Evolutionary conservation across 2,888 invertebrate species (phyloP).

Genomic region (Drosophila greeni): DNA sequence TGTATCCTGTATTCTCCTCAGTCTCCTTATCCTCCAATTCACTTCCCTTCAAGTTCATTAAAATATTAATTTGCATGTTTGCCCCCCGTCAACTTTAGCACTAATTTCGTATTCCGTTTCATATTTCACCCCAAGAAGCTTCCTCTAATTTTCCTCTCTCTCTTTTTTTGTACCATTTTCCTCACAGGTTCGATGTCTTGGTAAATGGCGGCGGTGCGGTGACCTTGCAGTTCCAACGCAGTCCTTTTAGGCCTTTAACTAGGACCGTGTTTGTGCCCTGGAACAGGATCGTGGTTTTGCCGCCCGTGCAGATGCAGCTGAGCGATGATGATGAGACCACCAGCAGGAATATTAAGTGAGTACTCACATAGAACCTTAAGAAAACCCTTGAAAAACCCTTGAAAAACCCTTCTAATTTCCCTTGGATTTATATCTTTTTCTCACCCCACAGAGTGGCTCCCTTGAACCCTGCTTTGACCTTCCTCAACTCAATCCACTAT

Average conservation of each 20-base stretch:
- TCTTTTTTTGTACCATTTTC: background rate
- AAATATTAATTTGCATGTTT: constrained; percentile 73
- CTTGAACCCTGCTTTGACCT: constrained; percentile 78
- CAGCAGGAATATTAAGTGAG: constrained; percentile 78
- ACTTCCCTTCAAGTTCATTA: constrained; percentile 58
- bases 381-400: background rate
- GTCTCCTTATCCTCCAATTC: too few relatives aligned
- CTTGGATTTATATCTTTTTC: background rate
- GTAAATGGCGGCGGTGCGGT: constrained; percentile 99
- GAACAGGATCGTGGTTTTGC: constrained; percentile 96
- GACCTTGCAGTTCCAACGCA: constrained; percentile 96
- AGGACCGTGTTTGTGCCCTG: constrained; percentile 96
- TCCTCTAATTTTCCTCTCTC: background rate
- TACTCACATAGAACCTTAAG: too few relatives aligned
- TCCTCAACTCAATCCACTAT: constrained; percentile 78
- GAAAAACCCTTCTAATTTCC: background rate
- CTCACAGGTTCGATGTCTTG: constrained; percentile 96
- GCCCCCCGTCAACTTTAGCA: constrained; percentile 41
- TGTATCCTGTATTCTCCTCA: too few relatives aligned
- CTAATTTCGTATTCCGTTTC: constrained; percentile 31
- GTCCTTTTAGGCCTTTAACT: constrained; percentile 93
- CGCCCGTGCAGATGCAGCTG: constrained; percentile 92
- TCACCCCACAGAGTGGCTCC: constrained; percentile 72
- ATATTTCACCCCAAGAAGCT: background rate
- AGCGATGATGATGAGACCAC: constrained; percentile 84